These are phyloP conservation scores for Synaphobranchus kaupii DNA, from an alignment of 2,797 vertebrate species.

Conservation along the genomic window DNA sequence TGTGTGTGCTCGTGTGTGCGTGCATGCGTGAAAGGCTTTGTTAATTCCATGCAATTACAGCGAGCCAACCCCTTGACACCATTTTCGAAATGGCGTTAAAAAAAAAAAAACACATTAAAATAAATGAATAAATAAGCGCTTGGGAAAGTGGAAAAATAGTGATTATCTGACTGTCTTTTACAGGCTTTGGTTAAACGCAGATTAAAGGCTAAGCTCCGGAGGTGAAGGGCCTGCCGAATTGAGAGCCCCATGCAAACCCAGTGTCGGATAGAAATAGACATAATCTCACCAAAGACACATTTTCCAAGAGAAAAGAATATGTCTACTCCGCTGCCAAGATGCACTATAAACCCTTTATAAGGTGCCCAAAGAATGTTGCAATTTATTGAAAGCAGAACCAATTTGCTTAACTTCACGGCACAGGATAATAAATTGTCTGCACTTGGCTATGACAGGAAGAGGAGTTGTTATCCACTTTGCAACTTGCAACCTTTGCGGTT, in stretches of 20 bases:
- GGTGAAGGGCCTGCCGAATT: conserved; percentile 76
- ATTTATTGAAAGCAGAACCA: conserved; percentile 73
- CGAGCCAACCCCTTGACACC: conserved; percentile 51
- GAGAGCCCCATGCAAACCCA: conserved; percentile 62
- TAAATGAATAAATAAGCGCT: conserved; percentile 69
- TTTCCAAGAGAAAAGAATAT: conserved; percentile 68
- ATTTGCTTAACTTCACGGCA: conserved; percentile 77
- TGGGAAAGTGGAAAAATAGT: conserved; percentile 55
- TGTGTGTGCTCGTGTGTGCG: background rate
- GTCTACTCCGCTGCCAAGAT: conserved; percentile 67
- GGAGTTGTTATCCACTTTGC: conserved; percentile 70
- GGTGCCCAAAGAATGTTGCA: conserved; percentile 59
- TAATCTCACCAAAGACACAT: conserved; percentile 78
- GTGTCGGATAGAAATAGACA: conserved; percentile 72
- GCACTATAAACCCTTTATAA: conserved; percentile 70
- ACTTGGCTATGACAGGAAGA: conserved; percentile 57
- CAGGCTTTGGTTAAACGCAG: conserved; percentile 67
- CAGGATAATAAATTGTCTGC: conserved; percentile 63
- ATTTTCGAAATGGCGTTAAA: conserved; percentile 57
- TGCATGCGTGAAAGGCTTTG: background rate
- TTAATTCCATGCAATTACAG: conserved; percentile 28
- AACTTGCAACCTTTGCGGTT: conserved; percentile 59
- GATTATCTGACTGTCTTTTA: conserved; percentile 66
- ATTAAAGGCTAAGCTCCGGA: conserved; percentile 71
- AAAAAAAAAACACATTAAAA: conserved; percentile 56